Conservation (phyloP, 2,113 vertebrate species). For the Gadus chalcogrammus region DNA sequence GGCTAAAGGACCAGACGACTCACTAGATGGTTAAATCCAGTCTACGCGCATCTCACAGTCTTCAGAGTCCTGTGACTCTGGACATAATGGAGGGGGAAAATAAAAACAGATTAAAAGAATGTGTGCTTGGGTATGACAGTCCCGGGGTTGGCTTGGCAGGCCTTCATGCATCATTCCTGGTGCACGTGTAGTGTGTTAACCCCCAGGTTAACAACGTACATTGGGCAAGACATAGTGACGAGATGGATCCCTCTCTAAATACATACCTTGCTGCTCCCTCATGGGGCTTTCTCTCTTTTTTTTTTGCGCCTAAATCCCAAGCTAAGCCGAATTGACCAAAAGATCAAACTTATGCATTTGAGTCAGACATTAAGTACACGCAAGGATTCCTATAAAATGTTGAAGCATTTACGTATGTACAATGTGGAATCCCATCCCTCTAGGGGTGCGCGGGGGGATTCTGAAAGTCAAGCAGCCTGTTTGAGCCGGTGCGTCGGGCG, state of each 20-base stretch:
- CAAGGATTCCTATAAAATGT: slow-evolving; percentile 41
- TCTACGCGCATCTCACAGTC: neutral
- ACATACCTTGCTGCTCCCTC: slow-evolving; percentile 25
- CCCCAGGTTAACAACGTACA: slow-evolving; percentile 24
- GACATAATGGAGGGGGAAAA: neutral
- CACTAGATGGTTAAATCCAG: neutral
- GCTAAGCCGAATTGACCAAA: slow-evolving; percentile 11
- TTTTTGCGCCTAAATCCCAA: slow-evolving; percentile 13
- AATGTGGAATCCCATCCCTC: slow-evolving; percentile 33
- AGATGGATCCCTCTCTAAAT: slow-evolving; percentile 25
- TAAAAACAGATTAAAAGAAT: slow-evolving; percentile 13
- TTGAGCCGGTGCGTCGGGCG: slow-evolving; percentile 12
- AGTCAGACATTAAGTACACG: slow-evolving; percentile 31
- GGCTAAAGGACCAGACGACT: too few relatives aligned
- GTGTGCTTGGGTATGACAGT: slow-evolving; percentile 14
- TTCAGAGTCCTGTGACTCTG: neutral
- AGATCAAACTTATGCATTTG: neutral
- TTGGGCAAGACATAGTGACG: slow-evolving; percentile 28
- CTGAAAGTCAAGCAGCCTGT: slow-evolving; percentile 19
- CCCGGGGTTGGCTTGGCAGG: slow-evolving; percentile 5
- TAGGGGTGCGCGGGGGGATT: slow-evolving; percentile 20
- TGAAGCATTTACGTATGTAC: slow-evolving; percentile 56
- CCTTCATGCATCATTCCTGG: slow-evolving; percentile 42
- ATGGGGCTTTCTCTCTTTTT: neutral
- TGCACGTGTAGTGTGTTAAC: neutral